Evolutionary conservation across 2,797 vertebrate genomes (phyloP).

Genomic region (Clarias platycephalus): DNA sequence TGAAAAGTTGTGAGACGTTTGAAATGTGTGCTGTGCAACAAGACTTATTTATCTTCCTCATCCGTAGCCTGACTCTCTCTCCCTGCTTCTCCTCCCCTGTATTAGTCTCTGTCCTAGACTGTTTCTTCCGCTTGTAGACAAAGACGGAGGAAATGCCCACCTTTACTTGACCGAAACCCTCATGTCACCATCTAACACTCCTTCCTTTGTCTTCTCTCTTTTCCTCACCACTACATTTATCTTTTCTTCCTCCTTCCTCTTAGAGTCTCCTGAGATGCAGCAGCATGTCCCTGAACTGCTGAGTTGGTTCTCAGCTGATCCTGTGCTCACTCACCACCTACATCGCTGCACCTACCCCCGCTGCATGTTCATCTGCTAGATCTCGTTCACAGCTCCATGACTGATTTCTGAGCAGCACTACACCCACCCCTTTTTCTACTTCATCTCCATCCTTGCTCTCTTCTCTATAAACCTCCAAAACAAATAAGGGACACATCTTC

Average conservation of each 20-base stretch:
- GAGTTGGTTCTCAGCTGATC: constrained; percentile 79
- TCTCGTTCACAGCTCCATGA: constrained; percentile 84
- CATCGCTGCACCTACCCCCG: constrained; percentile 89
- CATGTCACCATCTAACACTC: neutral
- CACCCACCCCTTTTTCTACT: constrained; percentile 20
- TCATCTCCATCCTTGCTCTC: constrained; percentile 34
- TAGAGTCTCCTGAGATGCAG: constrained; percentile 83
- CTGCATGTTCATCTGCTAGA: constrained; percentile 85
- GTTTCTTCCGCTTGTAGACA: neutral
- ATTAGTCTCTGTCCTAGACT: neutral
- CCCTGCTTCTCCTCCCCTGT: neutral
- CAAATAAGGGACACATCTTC: neutral
- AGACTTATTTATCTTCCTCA: constrained; percentile 24
- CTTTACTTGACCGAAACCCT: neutral
- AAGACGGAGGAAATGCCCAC: neutral
- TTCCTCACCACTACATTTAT: too few species aligned
- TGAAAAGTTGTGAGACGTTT: constrained; percentile 30
- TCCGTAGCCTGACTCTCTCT: constrained; percentile 21
- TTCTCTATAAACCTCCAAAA: neutral
- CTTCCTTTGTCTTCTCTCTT: neutral
- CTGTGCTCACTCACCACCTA: constrained; percentile 81
- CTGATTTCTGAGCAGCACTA: constrained; percentile 82
- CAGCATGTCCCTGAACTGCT: constrained; percentile 80
- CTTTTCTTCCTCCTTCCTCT: constrained; percentile 65
- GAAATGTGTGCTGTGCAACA: constrained; percentile 11